A percentile compares a stretch with the other conserved stretches of the same genome.
These are phyloP conservation scores for Pterophyllum scalare DNA, from an alignment of 2,113 vertebrate genomes.

Conservation along the genomic window DNA sequence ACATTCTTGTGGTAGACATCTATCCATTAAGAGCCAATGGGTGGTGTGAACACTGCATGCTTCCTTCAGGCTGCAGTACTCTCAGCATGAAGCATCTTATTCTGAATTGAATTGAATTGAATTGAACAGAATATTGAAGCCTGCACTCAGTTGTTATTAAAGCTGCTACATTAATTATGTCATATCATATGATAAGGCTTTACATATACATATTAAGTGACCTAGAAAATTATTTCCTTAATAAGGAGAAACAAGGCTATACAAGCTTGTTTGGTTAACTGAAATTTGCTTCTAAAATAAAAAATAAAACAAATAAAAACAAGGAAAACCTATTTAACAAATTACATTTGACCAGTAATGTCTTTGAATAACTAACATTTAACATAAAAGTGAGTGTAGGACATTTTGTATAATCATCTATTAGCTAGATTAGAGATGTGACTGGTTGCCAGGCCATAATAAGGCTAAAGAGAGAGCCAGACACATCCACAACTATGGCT, in stretches of 20 bases:
- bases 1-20: not conserved
- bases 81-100: not conserved
- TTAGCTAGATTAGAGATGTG: not conserved
- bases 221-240: not conserved
- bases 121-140: not conserved
- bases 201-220: not conserved
- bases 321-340: not conserved
- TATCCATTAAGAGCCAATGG: not conserved
- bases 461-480: not conserved
- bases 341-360: too few species aligned
- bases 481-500: not conserved
- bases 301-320: not conserved
- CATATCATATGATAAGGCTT: slow-evolving; percentile 3
- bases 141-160: not conserved
- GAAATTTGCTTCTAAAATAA: not conserved
- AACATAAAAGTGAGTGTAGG: not conserved
- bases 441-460: not conserved
- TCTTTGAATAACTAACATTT: not conserved
- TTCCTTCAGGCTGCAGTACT: not conserved
- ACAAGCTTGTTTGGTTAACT: not conserved
- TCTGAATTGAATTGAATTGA: too few species aligned
- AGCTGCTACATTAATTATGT: slow-evolving; percentile 5
- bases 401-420: too few species aligned
- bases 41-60: not conserved
- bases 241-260: not conserved